These are phyloP conservation scores for Chirona hameri DNA, from an alignment of 2,888 invertebrate genomes.

Conservation along the genomic window DNA sequence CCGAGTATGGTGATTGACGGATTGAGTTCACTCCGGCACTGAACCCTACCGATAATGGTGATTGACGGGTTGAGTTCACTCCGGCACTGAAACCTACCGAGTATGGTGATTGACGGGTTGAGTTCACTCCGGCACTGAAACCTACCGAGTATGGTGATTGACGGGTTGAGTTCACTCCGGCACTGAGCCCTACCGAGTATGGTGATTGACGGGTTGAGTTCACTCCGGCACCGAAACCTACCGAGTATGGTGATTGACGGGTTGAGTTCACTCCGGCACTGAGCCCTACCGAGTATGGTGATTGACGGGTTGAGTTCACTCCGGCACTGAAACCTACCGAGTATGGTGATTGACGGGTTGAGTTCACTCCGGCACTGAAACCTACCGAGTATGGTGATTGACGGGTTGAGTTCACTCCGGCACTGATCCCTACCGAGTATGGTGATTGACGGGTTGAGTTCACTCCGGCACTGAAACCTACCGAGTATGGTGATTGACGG, in stretches of 20 bases:
- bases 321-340: too few relatives aligned
- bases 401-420: conserved; percentile 95
- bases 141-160: conserved; percentile 91
- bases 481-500: conserved; percentile 97
- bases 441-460: conserved; percentile 95
- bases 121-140: too few relatives aligned
- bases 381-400: conserved; percentile 91
- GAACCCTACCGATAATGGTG: conserved; percentile 85
- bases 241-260: conserved; percentile 97
- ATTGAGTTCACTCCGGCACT: too few relatives aligned
- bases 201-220: conserved; percentile 95
- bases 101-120: conserved; percentile 95
- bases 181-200: conserved; percentile 85
- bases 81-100: too few relatives aligned
- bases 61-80: conserved; percentile 96
- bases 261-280: too few relatives aligned
- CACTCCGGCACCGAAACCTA: too few relatives aligned
- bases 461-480: too few relatives aligned
- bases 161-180: conserved; percentile 95
- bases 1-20: conserved; percentile 97
- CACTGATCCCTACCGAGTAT: conserved; percentile 85
- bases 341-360: conserved; percentile 95
- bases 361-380: too few relatives aligned
- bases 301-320: conserved; percentile 96
- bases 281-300: conserved; percentile 85